A percentile compares a stretch with the other conserved stretches of the same genome.
phyloP scores from a whole-genome alignment of 2,888 invertebrate species.

The Watsonalla cultraria region DNA sequence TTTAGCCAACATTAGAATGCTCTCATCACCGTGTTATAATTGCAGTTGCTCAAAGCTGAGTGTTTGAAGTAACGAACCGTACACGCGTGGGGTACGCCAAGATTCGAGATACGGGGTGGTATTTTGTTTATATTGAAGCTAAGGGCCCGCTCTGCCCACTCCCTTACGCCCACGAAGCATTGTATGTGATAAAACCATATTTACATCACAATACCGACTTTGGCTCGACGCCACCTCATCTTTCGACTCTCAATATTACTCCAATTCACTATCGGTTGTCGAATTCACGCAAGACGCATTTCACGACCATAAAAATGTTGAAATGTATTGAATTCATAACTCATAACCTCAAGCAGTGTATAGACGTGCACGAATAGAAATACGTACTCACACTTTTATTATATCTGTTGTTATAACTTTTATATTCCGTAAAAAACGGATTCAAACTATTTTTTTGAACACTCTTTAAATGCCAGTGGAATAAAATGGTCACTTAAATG shows the following conservation, averaged over 20 bases:
- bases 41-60: slow-evolving; percentile 11
- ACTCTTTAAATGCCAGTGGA: too few species aligned
- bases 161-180: slow-evolving; percentile 58
- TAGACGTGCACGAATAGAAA: too few species aligned
- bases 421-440: too few species aligned
- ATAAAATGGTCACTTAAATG: too few species aligned
- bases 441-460: too few species aligned
- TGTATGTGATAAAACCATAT: slow-evolving; percentile 69
- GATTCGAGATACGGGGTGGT: slow-evolving; percentile 39
- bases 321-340: not conserved
- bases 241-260: slow-evolving; percentile 22
- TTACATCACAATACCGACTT: slow-evolving; percentile 71
- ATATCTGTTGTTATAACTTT: too few species aligned
- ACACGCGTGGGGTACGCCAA: slow-evolving; percentile 28
- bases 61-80: slow-evolving; percentile 27
- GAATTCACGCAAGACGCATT: not conserved
- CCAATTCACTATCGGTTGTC: slow-evolving; percentile 3
- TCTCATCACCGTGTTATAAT: not conserved
- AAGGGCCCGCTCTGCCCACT: slow-evolving; percentile 56
- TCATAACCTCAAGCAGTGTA: too few species aligned
- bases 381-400: too few species aligned
- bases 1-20: too few species aligned
- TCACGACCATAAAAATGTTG: too few species aligned
- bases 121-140: slow-evolving; percentile 53
- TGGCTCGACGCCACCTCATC: slow-evolving; percentile 58